Base-by-base conservation (phyloP, 2,113 vertebrate genomes). In the Alectura lathami region DNA sequence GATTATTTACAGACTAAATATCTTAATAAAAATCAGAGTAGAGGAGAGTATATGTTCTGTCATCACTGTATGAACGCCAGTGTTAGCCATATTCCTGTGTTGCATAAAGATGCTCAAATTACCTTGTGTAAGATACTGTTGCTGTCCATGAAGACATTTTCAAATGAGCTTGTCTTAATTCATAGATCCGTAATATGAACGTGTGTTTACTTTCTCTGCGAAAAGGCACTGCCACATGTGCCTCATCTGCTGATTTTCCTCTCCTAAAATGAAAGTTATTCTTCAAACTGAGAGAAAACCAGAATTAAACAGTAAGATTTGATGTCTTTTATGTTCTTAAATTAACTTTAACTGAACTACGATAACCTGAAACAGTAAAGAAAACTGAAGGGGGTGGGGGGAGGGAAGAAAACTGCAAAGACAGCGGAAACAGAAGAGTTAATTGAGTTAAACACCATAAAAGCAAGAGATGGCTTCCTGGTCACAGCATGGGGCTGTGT, bases 261-360 rank as follows among this genome's bases (percentile, higher is more conserved):
- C 42, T 79, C 34, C 26, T 79, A 42, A 80, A 83, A 72, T 83
- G 43, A 20, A 69, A 81, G 54, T 48, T 82, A 13, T 64, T 73
- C 20, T 94, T 93, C 92, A 57, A 87, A 91, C 95, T 67, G 22
- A 45, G 24, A 29, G 8, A 91, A 86, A 93, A 91, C 42, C 54
- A 88, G 50, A 82, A 29, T 51, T 51, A 29, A 11, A 47, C 32
- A 75, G 48, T 32, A 51, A 53, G 38, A 83, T 57, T 32, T 67
- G 36, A 75, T 88, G 51, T 62, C 0, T 68, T 64, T 77, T 75
- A 59, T 3, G 29, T 64, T 43, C 24, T 67, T 23, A 30, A 67
- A 84, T 89, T 89, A 75, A 59, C 26, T 64, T 83, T 42, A 80
- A 88, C 80, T 94, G 53, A 93, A 59, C 6, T 53, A 38, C 72